Conservation (phyloP, 2,888 invertebrate species). For the Eilema sororculum region DNA sequence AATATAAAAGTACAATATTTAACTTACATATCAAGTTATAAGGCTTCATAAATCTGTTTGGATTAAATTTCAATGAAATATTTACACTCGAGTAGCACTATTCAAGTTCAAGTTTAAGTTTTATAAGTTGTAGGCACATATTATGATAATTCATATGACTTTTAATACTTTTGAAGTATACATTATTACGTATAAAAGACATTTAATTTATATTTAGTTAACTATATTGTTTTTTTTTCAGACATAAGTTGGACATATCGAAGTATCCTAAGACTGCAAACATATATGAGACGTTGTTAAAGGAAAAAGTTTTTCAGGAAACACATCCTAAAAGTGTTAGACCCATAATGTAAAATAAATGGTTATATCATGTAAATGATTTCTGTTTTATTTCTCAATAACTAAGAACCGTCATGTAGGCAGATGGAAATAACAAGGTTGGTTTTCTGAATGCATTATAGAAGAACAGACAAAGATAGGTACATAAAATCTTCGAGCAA, state of each 20-base stretch:
- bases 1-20: conserved; percentile 34
- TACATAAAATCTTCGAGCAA: not conserved
- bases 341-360: conserved; percentile 29
- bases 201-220: too few relatives aligned
- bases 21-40: conserved; percentile 23
- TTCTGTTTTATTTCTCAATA: not conserved
- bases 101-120: conserved; percentile 3
- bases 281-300: conserved; percentile 69
- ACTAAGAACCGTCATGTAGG: too few relatives aligned
- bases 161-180: conserved; percentile 5
- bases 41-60: conserved; percentile 32
- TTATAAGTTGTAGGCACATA: too few relatives aligned
- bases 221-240: conserved; percentile 56
- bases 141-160: conserved; percentile 8
- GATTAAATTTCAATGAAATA: conserved; percentile 31
- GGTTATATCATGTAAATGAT: not conserved
- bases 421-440: too few relatives aligned
- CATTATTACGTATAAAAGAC: not conserved
- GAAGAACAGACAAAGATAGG: too few relatives aligned
- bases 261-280: conserved; percentile 69
- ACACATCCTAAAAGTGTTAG: conserved; percentile 71
- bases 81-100: conserved; percentile 15
- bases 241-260: conserved; percentile 66
- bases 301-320: conserved; percentile 68
- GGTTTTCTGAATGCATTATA: too few relatives aligned